phyloP scores from a whole-genome alignment of 2,888 invertebrate genomes.

The Hymenopus coronatus region DNA sequence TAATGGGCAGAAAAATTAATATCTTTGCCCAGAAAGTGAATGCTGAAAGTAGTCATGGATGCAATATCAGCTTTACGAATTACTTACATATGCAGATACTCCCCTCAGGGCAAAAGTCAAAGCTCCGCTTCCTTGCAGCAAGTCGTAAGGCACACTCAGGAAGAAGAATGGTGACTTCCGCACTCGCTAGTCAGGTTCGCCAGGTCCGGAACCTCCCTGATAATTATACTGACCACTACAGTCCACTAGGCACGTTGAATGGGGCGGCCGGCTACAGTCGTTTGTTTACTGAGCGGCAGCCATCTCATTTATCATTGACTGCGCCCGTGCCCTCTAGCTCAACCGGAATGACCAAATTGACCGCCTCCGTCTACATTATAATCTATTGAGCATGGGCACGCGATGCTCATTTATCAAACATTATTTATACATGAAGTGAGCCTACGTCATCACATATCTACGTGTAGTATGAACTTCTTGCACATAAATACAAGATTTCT shows the following conservation, averaged over 20 bases:
- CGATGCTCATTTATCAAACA: neutral
- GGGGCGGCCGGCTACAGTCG: neutral
- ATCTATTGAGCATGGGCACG: neutral
- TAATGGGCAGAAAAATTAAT: no score
- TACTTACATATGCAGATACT: no score
- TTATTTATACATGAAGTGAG: neutral
- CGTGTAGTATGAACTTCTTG: no score
- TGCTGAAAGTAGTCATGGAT: no score
- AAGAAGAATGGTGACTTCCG: no score
- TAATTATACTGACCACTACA: constrained; percentile 4
- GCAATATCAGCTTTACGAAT: no score
- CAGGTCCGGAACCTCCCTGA: neutral
- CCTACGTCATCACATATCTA: no score
- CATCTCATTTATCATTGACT: neutral
- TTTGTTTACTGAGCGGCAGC: constrained; percentile 2
- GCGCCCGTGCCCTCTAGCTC: neutral
- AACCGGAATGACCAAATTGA: constrained; percentile 10
- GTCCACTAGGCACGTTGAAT: neutral
- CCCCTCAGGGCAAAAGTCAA: no score
- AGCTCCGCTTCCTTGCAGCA: no score
- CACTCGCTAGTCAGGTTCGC: neutral
- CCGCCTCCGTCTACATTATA: constrained; percentile 3
- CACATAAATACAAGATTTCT: no score
- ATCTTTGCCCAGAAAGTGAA: no score
- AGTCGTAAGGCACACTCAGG: no score